Conservation (phyloP, 2,113 vertebrate genomes). For the Diphyllodes magnificus region DNA sequence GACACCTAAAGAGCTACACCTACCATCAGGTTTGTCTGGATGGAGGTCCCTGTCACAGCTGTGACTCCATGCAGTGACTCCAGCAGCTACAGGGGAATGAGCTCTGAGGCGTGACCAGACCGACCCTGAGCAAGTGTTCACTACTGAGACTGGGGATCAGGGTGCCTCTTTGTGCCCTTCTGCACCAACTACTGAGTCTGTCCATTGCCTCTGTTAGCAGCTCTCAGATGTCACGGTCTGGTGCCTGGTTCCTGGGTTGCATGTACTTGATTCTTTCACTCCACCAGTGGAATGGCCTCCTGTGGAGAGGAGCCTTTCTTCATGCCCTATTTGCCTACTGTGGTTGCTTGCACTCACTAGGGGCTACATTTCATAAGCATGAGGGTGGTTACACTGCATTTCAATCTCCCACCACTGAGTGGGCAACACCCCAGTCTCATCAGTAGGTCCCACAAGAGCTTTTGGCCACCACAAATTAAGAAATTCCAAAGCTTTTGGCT, state of each 20-base stretch:
- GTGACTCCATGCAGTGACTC: background rate
- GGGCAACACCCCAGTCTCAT: background rate
- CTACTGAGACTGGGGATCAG: background rate
- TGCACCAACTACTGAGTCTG: background rate
- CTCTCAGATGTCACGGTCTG: rapidly evolving
- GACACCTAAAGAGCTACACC: background rate
- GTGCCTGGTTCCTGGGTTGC: background rate
- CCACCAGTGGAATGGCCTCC: background rate
- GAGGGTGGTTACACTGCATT: rapidly evolving
- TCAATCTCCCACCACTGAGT: background rate
- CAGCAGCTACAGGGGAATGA: background rate
- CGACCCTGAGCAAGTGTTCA: background rate
- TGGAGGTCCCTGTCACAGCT: background rate
- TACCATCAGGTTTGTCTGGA: background rate
- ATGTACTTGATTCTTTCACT: background rate
- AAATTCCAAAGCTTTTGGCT: background rate
- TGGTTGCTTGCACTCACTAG: background rate
- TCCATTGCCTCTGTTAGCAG: background rate
- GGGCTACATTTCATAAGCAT: background rate
- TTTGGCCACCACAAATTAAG: background rate
- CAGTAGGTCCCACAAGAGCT: background rate
- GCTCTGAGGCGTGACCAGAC: background rate
- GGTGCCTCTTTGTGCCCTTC: background rate
- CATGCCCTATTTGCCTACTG: background rate
- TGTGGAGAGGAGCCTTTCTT: background rate